Evolutionary conservation across 2,888 invertebrate genomes (phyloP).

Genomic region (Xylocampa areola): DNA sequence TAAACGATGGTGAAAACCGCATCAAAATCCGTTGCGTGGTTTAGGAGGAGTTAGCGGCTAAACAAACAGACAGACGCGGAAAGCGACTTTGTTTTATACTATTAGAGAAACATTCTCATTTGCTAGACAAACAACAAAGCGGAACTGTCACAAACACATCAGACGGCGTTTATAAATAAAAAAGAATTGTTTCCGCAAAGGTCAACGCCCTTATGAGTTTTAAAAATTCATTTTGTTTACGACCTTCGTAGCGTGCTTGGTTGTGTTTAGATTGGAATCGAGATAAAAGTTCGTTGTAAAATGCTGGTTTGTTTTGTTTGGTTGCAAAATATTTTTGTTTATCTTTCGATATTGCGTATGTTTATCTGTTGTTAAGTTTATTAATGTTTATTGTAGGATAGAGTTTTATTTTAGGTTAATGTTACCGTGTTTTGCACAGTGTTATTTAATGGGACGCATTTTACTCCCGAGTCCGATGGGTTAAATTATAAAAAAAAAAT

Average conservation of each 20-base stretch:
- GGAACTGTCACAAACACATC: slow-evolving; percentile 9
- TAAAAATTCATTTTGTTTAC: slow-evolving; percentile 33
- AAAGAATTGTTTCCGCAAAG: slow-evolving; percentile 21
- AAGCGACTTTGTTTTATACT: too few relatives aligned
- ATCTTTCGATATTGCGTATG: neutral
- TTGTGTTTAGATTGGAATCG: slow-evolving; percentile 22
- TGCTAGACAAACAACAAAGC: neutral
- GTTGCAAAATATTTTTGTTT: slow-evolving; percentile 25
- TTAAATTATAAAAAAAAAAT: too few relatives aligned
- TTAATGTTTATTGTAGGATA: too few relatives aligned
- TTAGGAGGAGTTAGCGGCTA: too few relatives aligned
- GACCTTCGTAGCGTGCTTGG: slow-evolving; percentile 37
- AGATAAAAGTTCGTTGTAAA: slow-evolving; percentile 28
- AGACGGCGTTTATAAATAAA: neutral
- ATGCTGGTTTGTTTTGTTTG: slow-evolving; percentile 14
- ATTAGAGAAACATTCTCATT: slow-evolving; percentile 3
- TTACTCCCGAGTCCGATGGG: too few relatives aligned
- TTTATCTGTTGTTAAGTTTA: neutral
- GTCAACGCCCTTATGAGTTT: slow-evolving; percentile 45
- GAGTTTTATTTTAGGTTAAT: too few relatives aligned
- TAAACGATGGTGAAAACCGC: too few relatives aligned
- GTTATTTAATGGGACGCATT: too few relatives aligned
- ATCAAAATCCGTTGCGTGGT: too few relatives aligned
- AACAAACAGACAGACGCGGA: too few relatives aligned
- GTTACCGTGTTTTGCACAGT: too few relatives aligned